Percentiles rank a stretch among this genome's conserved stretches.
Conservation (phyloP, 2,113 vertebrate species). For the Galeopterus variegatus region DNA sequence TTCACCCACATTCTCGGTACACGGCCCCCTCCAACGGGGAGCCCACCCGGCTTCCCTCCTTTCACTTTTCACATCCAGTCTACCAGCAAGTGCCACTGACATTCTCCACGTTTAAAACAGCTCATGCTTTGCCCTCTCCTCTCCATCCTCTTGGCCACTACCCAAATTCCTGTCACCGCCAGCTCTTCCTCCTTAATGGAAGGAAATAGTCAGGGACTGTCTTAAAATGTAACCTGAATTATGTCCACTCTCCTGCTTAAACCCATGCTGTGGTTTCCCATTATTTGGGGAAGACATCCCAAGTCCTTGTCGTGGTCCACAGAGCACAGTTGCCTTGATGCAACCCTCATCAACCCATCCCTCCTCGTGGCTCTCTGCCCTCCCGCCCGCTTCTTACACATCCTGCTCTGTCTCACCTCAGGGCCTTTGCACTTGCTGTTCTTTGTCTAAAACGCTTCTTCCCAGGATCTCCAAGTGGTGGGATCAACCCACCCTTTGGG, state of each 20-base stretch:
- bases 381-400: background rate
- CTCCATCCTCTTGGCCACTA: background rate
- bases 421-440: background rate
- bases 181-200: background rate
- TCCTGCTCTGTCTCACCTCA: background rate
- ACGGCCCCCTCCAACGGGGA: background rate
- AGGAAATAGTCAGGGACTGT: background rate
- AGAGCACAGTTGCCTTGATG: background rate
- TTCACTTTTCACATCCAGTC: background rate
- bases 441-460: background rate
- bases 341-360: background rate
- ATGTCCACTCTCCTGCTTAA: background rate
- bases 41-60: no score
- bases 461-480: background rate
- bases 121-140: background rate
- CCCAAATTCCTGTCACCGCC: background rate
- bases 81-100: background rate
- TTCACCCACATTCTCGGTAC: background rate
- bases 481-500: background rate
- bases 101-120: background rate
- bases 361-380: accelerated
- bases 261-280: background rate
- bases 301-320: background rate
- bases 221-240: background rate
- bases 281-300: background rate